phyloP scores from a whole-genome alignment of 2,888 invertebrate species.

The Silvanus unidentatus region DNA sequence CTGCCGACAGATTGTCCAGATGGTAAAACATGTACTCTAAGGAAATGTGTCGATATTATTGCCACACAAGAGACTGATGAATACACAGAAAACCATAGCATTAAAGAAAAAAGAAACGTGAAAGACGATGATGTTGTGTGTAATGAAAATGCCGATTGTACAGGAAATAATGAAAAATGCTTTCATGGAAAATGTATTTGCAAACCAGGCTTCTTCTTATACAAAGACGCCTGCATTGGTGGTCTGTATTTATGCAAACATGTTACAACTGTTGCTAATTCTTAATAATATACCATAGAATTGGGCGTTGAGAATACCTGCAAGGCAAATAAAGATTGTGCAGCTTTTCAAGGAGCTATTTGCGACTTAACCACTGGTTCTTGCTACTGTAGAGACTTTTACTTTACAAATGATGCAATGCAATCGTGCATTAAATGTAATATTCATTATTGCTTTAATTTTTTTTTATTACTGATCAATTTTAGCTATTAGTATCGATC shows the following conservation, averaged over 20 bases:
- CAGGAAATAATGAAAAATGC: background rate
- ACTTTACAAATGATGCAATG: slow-evolving; percentile 8
- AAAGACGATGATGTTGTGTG: no score
- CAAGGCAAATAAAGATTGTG: background rate
- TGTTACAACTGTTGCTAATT: background rate
- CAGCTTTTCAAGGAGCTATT: background rate
- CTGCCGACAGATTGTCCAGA: slow-evolving; percentile 3
- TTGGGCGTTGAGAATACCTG: background rate
- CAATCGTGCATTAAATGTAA: slow-evolving; percentile 12
- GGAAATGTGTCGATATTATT: background rate
- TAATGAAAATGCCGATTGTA: no score
- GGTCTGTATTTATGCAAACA: background rate
- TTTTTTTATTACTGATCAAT: slow-evolving; percentile 8
- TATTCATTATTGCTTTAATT: background rate
- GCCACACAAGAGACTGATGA: no score
- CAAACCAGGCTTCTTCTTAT: slow-evolving; percentile 3
- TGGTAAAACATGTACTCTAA: background rate
- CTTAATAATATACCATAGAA: background rate
- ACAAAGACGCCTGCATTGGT: slow-evolving; percentile 6
- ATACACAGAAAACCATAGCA: no score
- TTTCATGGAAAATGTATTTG: slow-evolving; percentile 4
- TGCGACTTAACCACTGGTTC: slow-evolving; percentile 2
- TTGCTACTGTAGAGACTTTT: slow-evolving; percentile 15
- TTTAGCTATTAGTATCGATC: slow-evolving; percentile 14
- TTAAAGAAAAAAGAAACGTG: no score